These are phyloP conservation scores for Dysidea cf. avara DNA, from an alignment of 37 sponge, comb jelly and placozoan genomes.

Conservation along the genomic window DNA sequence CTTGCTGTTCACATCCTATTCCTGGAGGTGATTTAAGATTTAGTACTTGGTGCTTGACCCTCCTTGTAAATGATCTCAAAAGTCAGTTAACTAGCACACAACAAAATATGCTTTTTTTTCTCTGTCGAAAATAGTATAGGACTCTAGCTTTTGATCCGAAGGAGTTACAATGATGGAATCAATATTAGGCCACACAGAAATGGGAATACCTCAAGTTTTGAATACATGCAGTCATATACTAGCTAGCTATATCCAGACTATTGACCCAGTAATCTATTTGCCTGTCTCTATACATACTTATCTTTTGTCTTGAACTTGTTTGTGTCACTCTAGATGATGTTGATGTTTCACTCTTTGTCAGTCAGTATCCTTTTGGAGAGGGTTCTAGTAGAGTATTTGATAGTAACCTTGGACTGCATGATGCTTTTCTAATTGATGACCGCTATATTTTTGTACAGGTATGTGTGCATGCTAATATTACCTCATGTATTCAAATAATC, in stretches of 20 bases:
- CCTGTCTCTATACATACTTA: constrained; percentile 2
- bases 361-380: constrained; percentile 27
- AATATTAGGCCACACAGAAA: background rate
- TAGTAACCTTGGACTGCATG: constrained; percentile 42
- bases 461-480: constrained; percentile 6
- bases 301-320: background rate
- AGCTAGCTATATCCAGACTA: background rate
- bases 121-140: no score
- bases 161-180: no score
- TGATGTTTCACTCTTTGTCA: constrained; percentile 33
- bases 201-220: background rate
- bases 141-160: no score
- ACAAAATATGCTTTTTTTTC: no score
- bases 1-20: no score
- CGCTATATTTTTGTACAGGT: constrained; percentile 67
- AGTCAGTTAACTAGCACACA: no score
- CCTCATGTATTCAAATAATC: background rate
- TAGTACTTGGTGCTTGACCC: no score
- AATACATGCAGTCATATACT: constrained; percentile 2
- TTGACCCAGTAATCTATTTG: background rate
- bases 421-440: constrained; percentile 36
- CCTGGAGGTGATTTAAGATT: no score
- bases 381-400: constrained; percentile 45
- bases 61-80: no score
- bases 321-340: no score